Base-by-base conservation (phyloP, 2,888 invertebrate species). In the Ptychoptera contaminata region DNA sequence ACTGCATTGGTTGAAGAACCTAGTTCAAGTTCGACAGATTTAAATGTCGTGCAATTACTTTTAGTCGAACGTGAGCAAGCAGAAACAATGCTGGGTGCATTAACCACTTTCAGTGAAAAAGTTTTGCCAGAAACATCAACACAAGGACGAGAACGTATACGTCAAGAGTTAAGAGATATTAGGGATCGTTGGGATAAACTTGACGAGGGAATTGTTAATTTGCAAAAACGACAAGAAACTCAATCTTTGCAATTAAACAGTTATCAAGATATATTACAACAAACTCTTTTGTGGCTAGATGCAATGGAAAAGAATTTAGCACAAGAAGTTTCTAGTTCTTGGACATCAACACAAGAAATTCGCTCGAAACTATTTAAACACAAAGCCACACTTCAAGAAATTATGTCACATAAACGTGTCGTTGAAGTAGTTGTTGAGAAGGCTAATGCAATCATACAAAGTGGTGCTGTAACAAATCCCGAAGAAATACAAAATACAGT, bases 51-150 rank as follows among this genome's bases (percentile, higher is more conserved):
- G 8, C 34, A 42, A 12, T 34, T 16, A 9, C 67, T 87, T 43
- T 60, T 82, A 41, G 71, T 83, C 9, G 92, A 92, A 58, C 77
- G 79, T 52, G 90, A 92, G 52, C 82, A 86, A 57, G 88, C 87
- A 2, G 82, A 85, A 54, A 79, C 80, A 54, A 78, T 84, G 53
- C 70, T 94, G 31, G 74, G 76, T 44, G 74, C 78, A 35, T 65
- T 91, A 14, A 79, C 82, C 11, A 72, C 79, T 3, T 73, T 82
- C 1, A 90, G 90, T 2, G 94, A 96, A 58, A 81, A 83, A 60
- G 76, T 94, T n/a, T 73, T 91, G 48, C 87, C 92, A 0, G 90
- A 91, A 62, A 96, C 93, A 2, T 86, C 92, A 9, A 82, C 93
- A 1, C 79, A 81, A 53, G 94, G 94, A 1, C 75, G 94, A 49